Evolutionary conservation across 1,140 invertebrate species (phyloP).

Genomic region (Neodiprion lecontei): DNA sequence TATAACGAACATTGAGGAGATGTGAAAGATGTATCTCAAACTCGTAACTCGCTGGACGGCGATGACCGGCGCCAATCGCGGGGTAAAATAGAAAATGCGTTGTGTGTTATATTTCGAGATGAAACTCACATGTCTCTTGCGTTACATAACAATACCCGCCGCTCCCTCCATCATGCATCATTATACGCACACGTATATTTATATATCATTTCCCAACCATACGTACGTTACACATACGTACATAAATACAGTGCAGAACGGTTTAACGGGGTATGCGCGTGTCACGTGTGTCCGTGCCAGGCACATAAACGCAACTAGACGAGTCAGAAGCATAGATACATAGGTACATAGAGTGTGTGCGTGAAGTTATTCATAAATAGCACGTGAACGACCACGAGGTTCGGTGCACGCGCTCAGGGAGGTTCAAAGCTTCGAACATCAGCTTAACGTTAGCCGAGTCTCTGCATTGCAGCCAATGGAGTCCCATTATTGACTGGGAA

Average conservation of each 20-base stretch:
- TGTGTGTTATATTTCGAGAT: background rate
- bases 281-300: no score
- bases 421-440: background rate
- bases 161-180: no score
- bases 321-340: no score
- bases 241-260: no score
- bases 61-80: background rate
- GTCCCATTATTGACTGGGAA: constrained; percentile 11
- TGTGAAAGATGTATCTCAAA: no score
- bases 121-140: background rate
- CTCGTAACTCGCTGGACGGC: no score
- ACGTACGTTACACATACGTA: background rate
- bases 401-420: constrained; percentile 39
- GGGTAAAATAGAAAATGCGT: constrained; percentile 14
- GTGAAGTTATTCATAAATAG: constrained; percentile 48
- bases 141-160: background rate
- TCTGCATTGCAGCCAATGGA: constrained; percentile 16
- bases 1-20: no score
- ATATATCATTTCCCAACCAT: no score
- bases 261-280: no score
- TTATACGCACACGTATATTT: no score
- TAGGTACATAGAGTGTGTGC: no score
- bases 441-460: background rate
- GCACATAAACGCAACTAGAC: no score
- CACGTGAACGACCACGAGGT: constrained; percentile 54